These are phyloP conservation scores for Pavo muticus DNA, from an alignment of 2,113 vertebrate genomes.

Conservation along the genomic window DNA sequence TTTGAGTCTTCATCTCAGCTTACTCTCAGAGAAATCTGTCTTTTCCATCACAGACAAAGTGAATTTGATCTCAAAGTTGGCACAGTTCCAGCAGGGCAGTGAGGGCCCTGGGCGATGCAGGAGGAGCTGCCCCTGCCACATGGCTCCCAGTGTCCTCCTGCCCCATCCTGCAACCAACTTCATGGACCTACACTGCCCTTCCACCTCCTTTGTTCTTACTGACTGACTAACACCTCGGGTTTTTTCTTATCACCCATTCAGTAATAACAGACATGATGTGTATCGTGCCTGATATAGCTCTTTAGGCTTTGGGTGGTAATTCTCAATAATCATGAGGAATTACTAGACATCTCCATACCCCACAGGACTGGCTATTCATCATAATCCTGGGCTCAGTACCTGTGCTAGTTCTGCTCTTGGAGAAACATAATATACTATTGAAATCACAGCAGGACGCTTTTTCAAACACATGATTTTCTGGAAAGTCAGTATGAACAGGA, in stretches of 20 bases:
- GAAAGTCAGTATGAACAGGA: neutral
- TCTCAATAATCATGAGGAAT: neutral
- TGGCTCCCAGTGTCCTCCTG: neutral
- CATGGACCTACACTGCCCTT: neutral
- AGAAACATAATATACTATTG: neutral
- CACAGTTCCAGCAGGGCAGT: rapidly evolving
- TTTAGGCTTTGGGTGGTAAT: neutral
- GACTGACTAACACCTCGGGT: neutral
- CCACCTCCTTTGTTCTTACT: neutral
- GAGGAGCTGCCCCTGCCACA: rapidly evolving
- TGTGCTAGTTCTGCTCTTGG: neutral
- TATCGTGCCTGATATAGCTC: rapidly evolving
- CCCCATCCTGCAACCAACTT: rapidly evolving
- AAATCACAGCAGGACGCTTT: neutral
- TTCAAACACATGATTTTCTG: neutral
- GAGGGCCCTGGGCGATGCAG: neutral
- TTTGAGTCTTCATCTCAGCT: neutral
- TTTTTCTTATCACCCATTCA: neutral
- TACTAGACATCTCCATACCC: neutral
- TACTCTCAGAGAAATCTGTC: neutral
- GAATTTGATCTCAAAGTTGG: neutral
- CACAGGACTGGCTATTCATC: rapidly evolving
- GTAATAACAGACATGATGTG: neutral
- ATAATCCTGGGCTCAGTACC: neutral
- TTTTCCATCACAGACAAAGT: neutral